Percentiles rank a stretch among this genome's conserved stretches.
Evolutionary conservation across 1,140 invertebrate species (phyloP).

Genomic region (Hypsibius dujardini): DNA sequence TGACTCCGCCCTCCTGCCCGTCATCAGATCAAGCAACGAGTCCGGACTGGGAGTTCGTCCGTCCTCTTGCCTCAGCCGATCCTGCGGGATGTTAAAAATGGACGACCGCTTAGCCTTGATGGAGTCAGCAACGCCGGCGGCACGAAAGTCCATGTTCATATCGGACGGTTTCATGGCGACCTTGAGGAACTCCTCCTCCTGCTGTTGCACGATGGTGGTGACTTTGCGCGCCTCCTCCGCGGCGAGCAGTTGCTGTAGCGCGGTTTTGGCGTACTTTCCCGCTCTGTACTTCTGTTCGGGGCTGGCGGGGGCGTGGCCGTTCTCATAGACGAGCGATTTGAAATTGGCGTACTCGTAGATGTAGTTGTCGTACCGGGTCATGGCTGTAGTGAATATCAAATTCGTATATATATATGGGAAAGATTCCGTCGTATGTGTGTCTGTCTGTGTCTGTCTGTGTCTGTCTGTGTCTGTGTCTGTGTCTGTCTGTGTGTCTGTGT

Average conservation of each 20-base stretch:
- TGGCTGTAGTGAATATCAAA: too few relatives aligned
- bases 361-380: too few relatives aligned
- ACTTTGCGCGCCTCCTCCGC: neutral
- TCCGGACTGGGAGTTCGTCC: neutral
- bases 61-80: neutral
- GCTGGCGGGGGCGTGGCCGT: too few relatives aligned
- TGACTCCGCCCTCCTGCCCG: conserved; percentile 3
- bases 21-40: neutral
- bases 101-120: neutral
- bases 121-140: neutral
- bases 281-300: too few relatives aligned
- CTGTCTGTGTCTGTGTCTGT: too few relatives aligned
- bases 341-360: too few relatives aligned
- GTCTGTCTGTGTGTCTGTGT: too few relatives aligned
- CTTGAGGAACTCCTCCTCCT: conserved; percentile 12
- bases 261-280: neutral
- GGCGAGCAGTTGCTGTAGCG: neutral
- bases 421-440: too few relatives aligned
- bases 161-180: neutral
- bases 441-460: too few relatives aligned
- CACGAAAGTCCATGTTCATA: neutral
- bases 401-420: too few relatives aligned
- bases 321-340: too few relatives aligned
- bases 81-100: neutral
- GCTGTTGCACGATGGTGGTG: neutral